Evolutionary conservation across 2,888 invertebrate species (phyloP), one percentile per base, ranked within the genome.

Genomic region (Mesoligia furuncula): DNA sequence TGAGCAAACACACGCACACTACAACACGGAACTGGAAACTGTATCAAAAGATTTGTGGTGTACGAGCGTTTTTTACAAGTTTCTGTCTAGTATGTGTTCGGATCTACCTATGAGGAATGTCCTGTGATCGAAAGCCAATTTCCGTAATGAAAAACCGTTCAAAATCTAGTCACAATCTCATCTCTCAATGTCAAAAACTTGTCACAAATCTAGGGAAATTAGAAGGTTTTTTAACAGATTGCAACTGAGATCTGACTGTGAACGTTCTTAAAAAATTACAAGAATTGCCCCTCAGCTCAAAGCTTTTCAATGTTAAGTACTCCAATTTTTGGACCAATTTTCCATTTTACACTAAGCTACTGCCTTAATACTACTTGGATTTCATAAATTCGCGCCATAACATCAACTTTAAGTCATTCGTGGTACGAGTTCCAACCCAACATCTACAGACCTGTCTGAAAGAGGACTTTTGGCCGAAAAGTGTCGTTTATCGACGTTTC

Each of bases 1-100:
- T 95, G 93, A 85, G 64, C 90, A 94, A 94, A 95, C 88, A 93
- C 45, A 84, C 85, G 57, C 72, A 81, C 81, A 79, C 67, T 85
- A 76, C 78, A 75, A 87, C 75, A 84, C 73, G 81, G 81, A 90
- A 90, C 88, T 91, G 87, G 90, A 92, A 93, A 93, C 90, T 92
- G 90, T 93, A 93, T 91, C 93, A 92, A 86, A 86, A 83, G 76
- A 11, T 86, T 78, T 77, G 77, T 73, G 39, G 70, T 48, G 4
- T 57, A 11, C 11, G 39, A 13, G 2, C 13, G 17, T n/a, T 36
- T 69, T 36, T 36, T 11, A 15, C 7, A 11, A n/a, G n/a, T n/a
- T 36, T 39, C 69, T 20, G 36, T n/a, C 20, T 27, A 8, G 39
- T 13, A 39, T 69, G 7, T 39, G 11, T 36, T 54, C 4, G 2